Conservation (phyloP, 2,888 invertebrate genomes). For the Saturnia japonica region DNA sequence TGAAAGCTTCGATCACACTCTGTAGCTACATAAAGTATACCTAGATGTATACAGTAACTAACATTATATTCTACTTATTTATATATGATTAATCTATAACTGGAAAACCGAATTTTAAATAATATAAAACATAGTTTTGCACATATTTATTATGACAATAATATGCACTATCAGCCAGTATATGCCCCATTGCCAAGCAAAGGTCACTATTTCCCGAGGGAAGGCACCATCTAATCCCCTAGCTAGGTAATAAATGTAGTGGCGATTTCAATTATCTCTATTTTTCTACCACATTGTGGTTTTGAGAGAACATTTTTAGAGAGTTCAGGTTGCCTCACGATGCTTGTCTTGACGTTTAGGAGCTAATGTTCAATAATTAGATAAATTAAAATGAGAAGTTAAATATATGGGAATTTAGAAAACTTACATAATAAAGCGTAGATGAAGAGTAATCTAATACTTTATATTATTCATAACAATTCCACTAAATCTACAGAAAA, state of each 20-base stretch:
- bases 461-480: too few species aligned
- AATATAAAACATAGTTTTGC: too few species aligned
- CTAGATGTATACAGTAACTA: background rate
- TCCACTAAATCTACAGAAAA: too few species aligned
- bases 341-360: too few species aligned
- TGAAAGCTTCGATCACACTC: constrained; percentile 44
- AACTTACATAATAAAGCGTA: too few species aligned
- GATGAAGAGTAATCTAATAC: too few species aligned
- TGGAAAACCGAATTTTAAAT: background rate
- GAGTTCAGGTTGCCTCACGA: too few species aligned
- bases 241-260: background rate
- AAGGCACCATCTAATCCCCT: background rate
- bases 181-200: background rate
- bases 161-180: background rate
- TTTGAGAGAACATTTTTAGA: too few species aligned
- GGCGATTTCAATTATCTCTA: background rate
- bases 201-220: background rate
- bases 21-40: background rate
- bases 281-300: background rate
- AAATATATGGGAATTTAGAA: too few species aligned
- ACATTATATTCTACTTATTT: background rate
- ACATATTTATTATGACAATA: background rate
- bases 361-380: too few species aligned
- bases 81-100: background rate
- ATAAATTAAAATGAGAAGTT: too few species aligned